Conservation (phyloP, 2,113 vertebrate genomes). For the Calyptommatus sinebrachiatus region DNA sequence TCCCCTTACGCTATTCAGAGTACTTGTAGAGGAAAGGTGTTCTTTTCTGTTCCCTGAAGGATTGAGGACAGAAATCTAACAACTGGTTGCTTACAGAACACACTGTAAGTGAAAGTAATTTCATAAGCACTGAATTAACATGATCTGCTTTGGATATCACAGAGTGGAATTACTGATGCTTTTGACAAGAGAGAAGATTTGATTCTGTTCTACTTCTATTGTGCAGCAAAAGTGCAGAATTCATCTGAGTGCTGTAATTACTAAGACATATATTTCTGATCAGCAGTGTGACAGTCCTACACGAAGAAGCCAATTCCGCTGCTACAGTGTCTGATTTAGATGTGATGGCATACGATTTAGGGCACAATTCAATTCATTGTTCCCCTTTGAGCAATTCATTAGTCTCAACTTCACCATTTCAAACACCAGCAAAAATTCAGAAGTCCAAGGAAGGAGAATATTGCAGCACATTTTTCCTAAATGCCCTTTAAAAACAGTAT, state of each 20-base stretch:
- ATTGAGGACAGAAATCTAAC: background rate
- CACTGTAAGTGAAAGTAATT: background rate
- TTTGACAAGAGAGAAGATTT: background rate
- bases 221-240: background rate
- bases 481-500: background rate
- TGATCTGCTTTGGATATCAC: background rate
- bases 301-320: background rate
- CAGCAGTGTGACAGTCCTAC: background rate
- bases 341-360: background rate
- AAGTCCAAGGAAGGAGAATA: background rate
- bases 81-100: background rate
- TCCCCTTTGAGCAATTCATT: constrained; percentile 1
- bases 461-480: background rate
- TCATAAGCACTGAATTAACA: background rate
- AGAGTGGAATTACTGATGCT: background rate
- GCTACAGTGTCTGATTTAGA: constrained; percentile 4
- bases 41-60: background rate
- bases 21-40: background rate
- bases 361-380: background rate
- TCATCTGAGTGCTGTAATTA: background rate
- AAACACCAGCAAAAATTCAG: background rate
- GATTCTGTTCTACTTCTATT: background rate
- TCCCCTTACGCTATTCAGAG: background rate
- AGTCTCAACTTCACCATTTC: background rate
- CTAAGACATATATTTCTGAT: background rate